Evolutionary conservation across 2,797 vertebrate genomes (phyloP).

Genomic region (Rhodeus uyekii): DNA sequence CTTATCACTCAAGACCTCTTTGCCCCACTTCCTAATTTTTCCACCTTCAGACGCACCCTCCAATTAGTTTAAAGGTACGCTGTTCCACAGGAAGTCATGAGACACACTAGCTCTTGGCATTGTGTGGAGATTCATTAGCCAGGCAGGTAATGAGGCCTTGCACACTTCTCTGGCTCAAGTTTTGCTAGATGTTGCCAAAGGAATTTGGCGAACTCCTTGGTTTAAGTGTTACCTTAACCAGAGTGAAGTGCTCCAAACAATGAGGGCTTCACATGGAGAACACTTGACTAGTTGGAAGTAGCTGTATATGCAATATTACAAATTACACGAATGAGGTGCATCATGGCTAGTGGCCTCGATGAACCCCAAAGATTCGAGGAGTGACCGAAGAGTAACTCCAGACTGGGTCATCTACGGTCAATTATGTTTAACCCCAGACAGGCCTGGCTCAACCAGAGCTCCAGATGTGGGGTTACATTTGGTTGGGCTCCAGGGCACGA

Average conservation of each 20-base stretch:
- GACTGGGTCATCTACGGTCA: slow-evolving; percentile 26
- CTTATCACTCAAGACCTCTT: not conserved
- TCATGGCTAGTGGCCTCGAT: not conserved
- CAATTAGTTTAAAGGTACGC: slow-evolving; percentile 31
- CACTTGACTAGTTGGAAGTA: not conserved
- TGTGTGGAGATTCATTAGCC: slow-evolving; percentile 18
- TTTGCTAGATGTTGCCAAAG: not conserved
- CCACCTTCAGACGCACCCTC: not conserved
- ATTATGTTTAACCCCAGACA: slow-evolving; percentile 43
- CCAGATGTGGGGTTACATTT: slow-evolving; percentile 55
- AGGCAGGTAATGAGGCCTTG: slow-evolving; percentile 18
- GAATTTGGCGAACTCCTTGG: not conserved
- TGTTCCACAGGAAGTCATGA: slow-evolving; percentile 27
- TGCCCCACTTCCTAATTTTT: not conserved
- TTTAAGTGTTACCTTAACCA: slow-evolving; percentile 1
- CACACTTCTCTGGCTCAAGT: slow-evolving; percentile 18
- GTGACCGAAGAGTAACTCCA: slow-evolving; percentile 46
- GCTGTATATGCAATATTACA: not conserved
- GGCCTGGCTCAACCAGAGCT: slow-evolving; percentile 33
- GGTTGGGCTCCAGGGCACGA: slow-evolving; percentile 39
- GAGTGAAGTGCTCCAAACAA: slow-evolving; percentile 22
- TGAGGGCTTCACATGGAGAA: not conserved
- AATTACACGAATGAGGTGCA: not conserved
- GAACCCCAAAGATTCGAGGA: slow-evolving; percentile 10
- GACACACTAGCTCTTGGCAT: slow-evolving; percentile 21